Conservation (phyloP, 1,140 invertebrate genomes). For the Ctenoplectra terminalis region DNA sequence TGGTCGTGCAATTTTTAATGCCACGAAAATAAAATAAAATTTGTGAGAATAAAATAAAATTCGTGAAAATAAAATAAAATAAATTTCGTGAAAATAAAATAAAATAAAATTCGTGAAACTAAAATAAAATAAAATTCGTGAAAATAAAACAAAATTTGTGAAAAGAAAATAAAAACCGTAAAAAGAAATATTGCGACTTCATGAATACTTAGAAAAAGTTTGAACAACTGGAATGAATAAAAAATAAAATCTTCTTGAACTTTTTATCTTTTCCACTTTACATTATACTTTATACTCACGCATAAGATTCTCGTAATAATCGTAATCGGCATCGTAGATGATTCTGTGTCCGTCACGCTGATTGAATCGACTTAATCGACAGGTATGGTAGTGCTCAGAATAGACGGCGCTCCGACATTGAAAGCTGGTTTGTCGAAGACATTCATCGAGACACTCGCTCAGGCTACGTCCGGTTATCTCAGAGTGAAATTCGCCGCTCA, state of each 20-base stretch:
- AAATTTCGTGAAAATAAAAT: too few species aligned
- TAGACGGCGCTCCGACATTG: conserved; percentile 94
- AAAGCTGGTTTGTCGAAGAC: conserved; percentile 93
- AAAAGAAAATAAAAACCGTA: too few species aligned
- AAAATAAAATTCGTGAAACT: too few species aligned
- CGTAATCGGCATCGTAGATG: conserved; percentile 94
- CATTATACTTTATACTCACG: conserved; percentile 85
- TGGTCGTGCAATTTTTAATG: conserved; percentile 47
- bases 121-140: too few species aligned
- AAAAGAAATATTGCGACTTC: too few species aligned
- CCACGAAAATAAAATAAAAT: too few species aligned
- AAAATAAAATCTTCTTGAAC: too few species aligned
- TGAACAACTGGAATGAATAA: background rate
- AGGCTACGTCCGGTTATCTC: conserved; percentile 93
- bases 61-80: too few species aligned
- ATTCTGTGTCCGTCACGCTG: conserved; percentile 94
- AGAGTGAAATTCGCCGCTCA: conserved; percentile 93
- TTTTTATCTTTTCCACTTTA: too few species aligned
- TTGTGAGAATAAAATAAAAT: too few species aligned
- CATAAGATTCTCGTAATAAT: conserved; percentile 96
- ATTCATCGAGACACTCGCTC: conserved; percentile 95
- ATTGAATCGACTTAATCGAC: conserved; percentile 92
- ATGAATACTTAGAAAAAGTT: too few species aligned
- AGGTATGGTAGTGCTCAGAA: conserved; percentile 92
- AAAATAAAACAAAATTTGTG: too few species aligned